Conservation (phyloP, 2,797 vertebrate species). For the Crossoptilon crossoptilon region DNA sequence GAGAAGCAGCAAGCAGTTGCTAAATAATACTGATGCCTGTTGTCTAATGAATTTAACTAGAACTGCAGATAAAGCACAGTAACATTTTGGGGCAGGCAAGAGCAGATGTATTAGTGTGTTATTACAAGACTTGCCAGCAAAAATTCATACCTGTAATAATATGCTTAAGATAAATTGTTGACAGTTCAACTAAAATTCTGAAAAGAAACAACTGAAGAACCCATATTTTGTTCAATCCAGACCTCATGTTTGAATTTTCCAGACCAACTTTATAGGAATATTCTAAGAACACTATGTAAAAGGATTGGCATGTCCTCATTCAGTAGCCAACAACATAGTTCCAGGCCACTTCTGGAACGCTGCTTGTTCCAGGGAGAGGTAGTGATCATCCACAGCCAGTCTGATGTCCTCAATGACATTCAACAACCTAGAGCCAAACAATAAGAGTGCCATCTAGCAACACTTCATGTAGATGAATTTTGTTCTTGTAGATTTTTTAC, state of each 20-base stretch:
- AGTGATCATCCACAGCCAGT: background rate
- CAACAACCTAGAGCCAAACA: background rate
- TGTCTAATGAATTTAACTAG: background rate
- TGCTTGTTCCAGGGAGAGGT: background rate
- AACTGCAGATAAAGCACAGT: background rate
- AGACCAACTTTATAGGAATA: background rate
- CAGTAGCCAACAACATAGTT: background rate
- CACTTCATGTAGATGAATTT: background rate
- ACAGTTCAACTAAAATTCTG: background rate
- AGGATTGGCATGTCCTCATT: background rate
- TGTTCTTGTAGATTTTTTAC: background rate
- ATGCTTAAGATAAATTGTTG: background rate
- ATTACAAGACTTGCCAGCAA: background rate
- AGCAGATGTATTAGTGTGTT: background rate
- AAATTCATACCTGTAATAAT: background rate
- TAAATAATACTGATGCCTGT: background rate
- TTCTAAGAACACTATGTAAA: background rate
- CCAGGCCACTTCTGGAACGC: background rate
- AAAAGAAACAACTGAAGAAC: background rate
- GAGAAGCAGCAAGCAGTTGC: background rate
- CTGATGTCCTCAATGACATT: background rate
- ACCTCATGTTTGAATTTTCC: rapidly evolving
- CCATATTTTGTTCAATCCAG: background rate
- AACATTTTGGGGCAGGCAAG: background rate
- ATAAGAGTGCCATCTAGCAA: background rate